Conservation (phyloP, 1,140 invertebrate genomes). For the Onthophagus taurus region DNA sequence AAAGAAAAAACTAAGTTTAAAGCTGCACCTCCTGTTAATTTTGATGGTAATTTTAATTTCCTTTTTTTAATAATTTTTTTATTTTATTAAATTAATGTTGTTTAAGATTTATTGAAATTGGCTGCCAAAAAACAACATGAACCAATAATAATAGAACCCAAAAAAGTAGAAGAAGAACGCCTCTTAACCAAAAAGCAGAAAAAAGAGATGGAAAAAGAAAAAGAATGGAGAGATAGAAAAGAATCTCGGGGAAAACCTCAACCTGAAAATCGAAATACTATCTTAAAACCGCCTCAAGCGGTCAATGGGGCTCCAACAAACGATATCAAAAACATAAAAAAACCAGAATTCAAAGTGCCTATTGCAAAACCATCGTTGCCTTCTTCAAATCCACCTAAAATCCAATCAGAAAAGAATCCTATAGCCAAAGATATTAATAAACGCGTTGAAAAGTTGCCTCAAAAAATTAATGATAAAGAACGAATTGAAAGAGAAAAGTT, state of each 20-base stretch:
- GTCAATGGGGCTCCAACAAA: too few relatives aligned
- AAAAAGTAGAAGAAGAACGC: conserved; percentile 53
- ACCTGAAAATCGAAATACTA: conserved; percentile 6
- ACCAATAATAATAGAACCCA: conserved; percentile 55
- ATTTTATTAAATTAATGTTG: conserved; percentile 2
- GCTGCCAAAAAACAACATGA: conserved; percentile 76
- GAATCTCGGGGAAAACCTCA: conserved; percentile 35
- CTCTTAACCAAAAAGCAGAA: conserved; percentile 73
- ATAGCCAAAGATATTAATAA: too few relatives aligned
- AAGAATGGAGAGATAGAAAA: conserved; percentile 43
- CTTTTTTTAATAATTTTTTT: background rate
- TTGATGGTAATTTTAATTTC: conserved; percentile 31
- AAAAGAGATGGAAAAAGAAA: conserved; percentile 54
- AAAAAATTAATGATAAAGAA: too few relatives aligned
- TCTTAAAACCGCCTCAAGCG: background rate
- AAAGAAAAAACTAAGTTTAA: conserved; percentile 50
- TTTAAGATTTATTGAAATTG: conserved; percentile 57
- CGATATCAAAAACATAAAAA: too few relatives aligned
- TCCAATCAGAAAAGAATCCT: too few relatives aligned
- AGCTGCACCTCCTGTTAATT: conserved; percentile 63
- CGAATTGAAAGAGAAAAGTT: too few relatives aligned
- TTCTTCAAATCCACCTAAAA: too few relatives aligned
- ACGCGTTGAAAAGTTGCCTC: too few relatives aligned
- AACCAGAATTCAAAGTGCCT: too few relatives aligned
- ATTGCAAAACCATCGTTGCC: too few relatives aligned